phyloP scores from a whole-genome alignment of 2,888 invertebrate species.

The Acanthosoma haemorrhoidale region DNA sequence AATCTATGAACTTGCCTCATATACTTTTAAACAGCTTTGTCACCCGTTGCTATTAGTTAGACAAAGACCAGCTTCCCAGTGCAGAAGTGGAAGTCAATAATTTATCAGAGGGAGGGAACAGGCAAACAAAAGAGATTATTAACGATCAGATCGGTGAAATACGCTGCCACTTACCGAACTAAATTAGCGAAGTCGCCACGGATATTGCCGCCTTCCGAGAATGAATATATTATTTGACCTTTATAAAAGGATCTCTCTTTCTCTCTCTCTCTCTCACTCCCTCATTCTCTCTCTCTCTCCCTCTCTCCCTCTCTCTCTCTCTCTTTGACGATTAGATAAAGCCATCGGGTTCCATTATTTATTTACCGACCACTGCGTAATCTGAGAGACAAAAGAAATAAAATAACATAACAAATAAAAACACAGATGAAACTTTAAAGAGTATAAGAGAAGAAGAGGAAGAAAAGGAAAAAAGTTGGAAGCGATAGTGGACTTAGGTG shows the following conservation, averaged over 20 bases:
- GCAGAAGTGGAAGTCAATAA: too few relatives aligned
- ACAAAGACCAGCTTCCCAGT: too few relatives aligned
- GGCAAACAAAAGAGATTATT: too few relatives aligned
- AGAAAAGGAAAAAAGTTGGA: neutral
- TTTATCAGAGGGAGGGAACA: too few relatives aligned
- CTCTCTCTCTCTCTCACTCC: conserved; percentile 24
- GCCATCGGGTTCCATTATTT: neutral
- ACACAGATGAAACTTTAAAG: neutral
- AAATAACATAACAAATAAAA: neutral
- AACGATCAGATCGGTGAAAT: too few relatives aligned
- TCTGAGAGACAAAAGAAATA: neutral
- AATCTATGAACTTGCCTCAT: too few relatives aligned
- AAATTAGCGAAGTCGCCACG: too few relatives aligned
- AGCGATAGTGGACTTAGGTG: neutral
- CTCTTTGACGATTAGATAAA: conserved; percentile 6
- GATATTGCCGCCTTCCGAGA: neutral
- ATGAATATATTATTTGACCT: conserved; percentile 8
- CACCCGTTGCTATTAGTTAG: too few relatives aligned
- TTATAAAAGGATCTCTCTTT: conserved; percentile 16
- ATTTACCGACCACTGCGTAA: neutral
- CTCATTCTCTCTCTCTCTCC: conserved; percentile 29
- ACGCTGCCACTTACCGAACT: too few relatives aligned
- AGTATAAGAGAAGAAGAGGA: neutral
- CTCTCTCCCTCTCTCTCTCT: too few relatives aligned
- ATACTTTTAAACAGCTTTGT: too few relatives aligned